Percentiles rank a stretch among this genome's conserved stretches.
Evolutionary conservation across 2,113 vertebrate genomes (phyloP).

Genomic region (western clawed frog (Xenopus tropicalis)): DNA sequence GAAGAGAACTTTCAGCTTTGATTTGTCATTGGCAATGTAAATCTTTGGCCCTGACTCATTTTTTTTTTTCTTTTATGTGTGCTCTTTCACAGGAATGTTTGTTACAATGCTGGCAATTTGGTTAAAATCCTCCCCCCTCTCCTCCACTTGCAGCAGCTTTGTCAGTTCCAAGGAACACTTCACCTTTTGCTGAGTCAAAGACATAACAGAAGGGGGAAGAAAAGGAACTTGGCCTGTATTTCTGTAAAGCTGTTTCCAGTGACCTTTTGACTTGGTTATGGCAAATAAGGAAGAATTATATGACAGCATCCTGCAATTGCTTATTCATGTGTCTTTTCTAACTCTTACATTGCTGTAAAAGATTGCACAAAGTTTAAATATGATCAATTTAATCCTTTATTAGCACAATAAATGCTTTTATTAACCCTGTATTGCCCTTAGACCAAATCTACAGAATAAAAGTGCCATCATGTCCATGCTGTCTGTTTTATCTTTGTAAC

Average conservation of each 20-base stretch:
- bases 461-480: no score
- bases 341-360: not conserved
- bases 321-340: not conserved
- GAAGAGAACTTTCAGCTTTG: slow-evolving; percentile 69
- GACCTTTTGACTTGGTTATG: slow-evolving; percentile 34
- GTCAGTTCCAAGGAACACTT: slow-evolving; percentile 50
- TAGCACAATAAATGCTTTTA: no score
- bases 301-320: not conserved
- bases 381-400: no score
- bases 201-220: slow-evolving; percentile 35
- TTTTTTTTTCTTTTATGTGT: slow-evolving; percentile 29
- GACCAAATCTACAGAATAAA: no score
- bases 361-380: not conserved
- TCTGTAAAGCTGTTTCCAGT: slow-evolving; percentile 43
- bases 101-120: slow-evolving; percentile 50
- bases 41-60: slow-evolving; percentile 30
- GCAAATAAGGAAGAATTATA: not conserved
- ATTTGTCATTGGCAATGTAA: slow-evolving; percentile 70
- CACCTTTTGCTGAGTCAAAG: slow-evolving; percentile 52
- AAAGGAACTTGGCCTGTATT: slow-evolving; percentile 23
- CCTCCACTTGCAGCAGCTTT: slow-evolving; percentile 48
- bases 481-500: no score
- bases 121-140: slow-evolving; percentile 57
- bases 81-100: slow-evolving; percentile 48
- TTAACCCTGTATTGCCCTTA: no score